Evolutionary conservation across 1,140 invertebrate genomes (phyloP).

Genomic region (Mamestra configurata): DNA sequence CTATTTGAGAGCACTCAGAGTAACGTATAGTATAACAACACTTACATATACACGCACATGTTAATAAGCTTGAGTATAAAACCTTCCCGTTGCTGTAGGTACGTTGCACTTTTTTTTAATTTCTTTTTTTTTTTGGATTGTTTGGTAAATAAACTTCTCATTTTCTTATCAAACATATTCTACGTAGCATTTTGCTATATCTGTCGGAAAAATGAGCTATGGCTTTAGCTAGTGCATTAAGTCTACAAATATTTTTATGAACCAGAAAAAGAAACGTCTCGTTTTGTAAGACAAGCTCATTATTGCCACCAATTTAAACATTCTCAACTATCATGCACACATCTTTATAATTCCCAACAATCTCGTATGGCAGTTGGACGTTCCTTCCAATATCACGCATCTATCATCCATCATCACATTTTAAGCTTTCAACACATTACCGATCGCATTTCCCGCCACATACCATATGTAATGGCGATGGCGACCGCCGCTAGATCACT

Average conservation of each 20-base stretch:
- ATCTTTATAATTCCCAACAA: slow-evolving; percentile 32
- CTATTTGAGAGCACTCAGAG: too few relatives aligned
- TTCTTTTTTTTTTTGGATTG: too few relatives aligned
- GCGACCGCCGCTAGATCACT: slow-evolving; percentile 48
- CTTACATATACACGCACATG: too few relatives aligned
- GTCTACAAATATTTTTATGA: too few relatives aligned
- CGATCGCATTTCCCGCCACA: slow-evolving; percentile 51
- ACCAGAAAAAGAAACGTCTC: neutral
- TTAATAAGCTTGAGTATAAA: too few relatives aligned
- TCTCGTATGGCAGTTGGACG: neutral
- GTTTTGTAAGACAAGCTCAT: neutral
- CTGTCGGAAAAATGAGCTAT: too few relatives aligned
- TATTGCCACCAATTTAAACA: slow-evolving; percentile 1
- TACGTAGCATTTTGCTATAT: neutral
- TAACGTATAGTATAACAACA: too few relatives aligned
- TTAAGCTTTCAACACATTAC: slow-evolving; percentile 52
- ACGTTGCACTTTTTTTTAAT: too few relatives aligned
- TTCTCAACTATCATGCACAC: slow-evolving; percentile 28
- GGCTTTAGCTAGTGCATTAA: too few relatives aligned
- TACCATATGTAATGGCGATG: slow-evolving; percentile 48
- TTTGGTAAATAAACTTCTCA: too few relatives aligned
- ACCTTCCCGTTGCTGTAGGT: too few relatives aligned
- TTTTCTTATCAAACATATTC: too few relatives aligned
- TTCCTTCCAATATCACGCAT: slow-evolving; percentile 28
- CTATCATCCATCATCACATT: slow-evolving; percentile 49